Percentiles rank a stretch among this genome's conserved stretches.
These are phyloP conservation scores for Musca domestica DNA, from an alignment of 1,140 invertebrate species.

Conservation along the genomic window DNA sequence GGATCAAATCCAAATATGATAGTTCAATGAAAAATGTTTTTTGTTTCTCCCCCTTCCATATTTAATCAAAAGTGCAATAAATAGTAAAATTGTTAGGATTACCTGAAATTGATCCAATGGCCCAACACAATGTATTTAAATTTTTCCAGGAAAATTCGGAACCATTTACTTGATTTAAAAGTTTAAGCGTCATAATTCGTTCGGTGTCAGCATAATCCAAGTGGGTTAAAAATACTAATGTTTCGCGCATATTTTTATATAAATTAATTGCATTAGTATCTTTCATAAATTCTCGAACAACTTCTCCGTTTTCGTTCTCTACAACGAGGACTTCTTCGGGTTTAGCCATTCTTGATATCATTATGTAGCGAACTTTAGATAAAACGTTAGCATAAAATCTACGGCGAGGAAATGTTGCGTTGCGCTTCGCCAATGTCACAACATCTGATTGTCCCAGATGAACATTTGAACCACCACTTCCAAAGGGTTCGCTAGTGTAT, in stretches of 20 bases:
- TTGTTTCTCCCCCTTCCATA: no score
- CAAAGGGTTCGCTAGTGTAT: constrained; percentile 74
- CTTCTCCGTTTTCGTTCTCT: constrained; percentile 99
- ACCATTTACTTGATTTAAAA: constrained; percentile 98
- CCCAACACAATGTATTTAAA: constrained; percentile 99
- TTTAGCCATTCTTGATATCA: constrained; percentile 99
- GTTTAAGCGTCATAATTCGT: constrained; percentile 97
- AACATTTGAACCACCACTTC: constrained; percentile 27
- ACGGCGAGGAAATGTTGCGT: constrained; percentile 57
- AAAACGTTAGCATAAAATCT: constrained; percentile 77
- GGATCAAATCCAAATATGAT: no score
- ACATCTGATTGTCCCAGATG: constrained; percentile 52
- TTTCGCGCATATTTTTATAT: constrained; percentile 99
- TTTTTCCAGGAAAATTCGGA: constrained; percentile 99
- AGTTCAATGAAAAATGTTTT: no score
- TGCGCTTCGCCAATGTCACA: constrained; percentile 53
- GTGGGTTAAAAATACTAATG: constrained; percentile 97
- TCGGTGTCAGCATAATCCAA: constrained; percentile 97
- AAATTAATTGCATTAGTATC: constrained; percentile 99
- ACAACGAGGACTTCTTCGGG: constrained; percentile 99
- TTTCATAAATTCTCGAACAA: constrained; percentile 99
- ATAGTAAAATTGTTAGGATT: no score
- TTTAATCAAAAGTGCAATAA: no score
- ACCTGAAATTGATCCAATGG: constrained; percentile 98
- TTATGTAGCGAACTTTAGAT: constrained; percentile 92